Conservation (phyloP, 2,888 invertebrate genomes). For the Schrankia costaestrigalis region DNA sequence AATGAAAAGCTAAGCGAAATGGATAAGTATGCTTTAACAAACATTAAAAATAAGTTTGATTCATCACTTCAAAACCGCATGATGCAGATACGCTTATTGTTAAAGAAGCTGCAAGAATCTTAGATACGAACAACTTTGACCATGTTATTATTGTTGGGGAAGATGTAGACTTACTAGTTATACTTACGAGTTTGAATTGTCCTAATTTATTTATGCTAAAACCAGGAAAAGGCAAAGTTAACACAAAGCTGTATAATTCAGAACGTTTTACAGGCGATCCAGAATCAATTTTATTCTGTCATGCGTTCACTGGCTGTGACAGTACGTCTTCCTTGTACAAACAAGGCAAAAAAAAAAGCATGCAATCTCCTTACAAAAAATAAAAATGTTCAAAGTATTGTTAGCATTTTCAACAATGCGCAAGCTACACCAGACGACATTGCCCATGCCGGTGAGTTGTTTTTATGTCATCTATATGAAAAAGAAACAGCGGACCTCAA, state of each 20-base stretch:
- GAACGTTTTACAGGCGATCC: too few relatives aligned
- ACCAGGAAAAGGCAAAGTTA: not conserved
- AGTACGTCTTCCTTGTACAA: too few relatives aligned
- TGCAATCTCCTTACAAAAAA: too few relatives aligned
- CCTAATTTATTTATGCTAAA: not conserved
- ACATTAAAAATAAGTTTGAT: slow-evolving; percentile 11
- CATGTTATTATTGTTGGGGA: not conserved
- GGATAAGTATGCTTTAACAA: not conserved
- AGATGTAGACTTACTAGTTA: slow-evolving; percentile 1
- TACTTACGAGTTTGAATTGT: not conserved
- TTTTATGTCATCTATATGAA: too few relatives aligned
- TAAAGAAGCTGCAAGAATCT: not conserved
- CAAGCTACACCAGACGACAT: too few relatives aligned
- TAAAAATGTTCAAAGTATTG: too few relatives aligned
- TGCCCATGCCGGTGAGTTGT: too few relatives aligned
- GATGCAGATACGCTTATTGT: not conserved
- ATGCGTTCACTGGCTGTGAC: too few relatives aligned
- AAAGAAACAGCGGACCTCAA: too few relatives aligned
- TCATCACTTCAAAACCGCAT: slow-evolving; percentile 23
- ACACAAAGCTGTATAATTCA: not conserved
- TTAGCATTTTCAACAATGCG: too few relatives aligned
- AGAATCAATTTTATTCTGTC: too few relatives aligned
- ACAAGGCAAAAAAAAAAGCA: too few relatives aligned
- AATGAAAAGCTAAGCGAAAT: not conserved
- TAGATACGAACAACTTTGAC: not conserved